phyloP scores from a whole-genome alignment of 2,113 vertebrate genomes.

The Actenoides lindsayi region DNA sequence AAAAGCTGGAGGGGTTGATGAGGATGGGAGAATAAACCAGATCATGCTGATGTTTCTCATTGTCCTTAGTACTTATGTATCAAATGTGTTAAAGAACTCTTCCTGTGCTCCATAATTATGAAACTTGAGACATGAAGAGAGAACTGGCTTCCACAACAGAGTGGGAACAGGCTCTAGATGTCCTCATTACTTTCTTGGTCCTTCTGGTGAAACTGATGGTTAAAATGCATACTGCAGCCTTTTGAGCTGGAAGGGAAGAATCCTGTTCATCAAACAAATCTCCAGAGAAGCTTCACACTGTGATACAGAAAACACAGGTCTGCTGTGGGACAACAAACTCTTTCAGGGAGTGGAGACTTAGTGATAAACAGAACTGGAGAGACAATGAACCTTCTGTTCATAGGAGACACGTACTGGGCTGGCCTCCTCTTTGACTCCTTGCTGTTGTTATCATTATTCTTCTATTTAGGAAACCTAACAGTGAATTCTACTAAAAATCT shows the following conservation, averaged over 20 bases:
- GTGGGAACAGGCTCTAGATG: not conserved
- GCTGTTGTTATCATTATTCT: not conserved
- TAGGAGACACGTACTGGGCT: not conserved
- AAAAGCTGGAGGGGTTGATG: not conserved
- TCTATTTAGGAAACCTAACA: not conserved
- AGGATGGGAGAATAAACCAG: not conserved
- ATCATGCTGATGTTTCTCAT: not conserved
- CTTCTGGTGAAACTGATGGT: not conserved
- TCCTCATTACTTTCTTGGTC: not conserved
- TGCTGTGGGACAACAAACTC: constrained; percentile 14
- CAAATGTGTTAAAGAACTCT: not conserved
- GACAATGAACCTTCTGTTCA: constrained; percentile 12
- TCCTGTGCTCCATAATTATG: not conserved
- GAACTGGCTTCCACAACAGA: not conserved
- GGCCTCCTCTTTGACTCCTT: not conserved
- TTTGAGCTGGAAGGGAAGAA: not conserved
- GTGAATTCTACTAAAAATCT: not conserved
- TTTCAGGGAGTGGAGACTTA: not conserved
- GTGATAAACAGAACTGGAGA: not conserved
- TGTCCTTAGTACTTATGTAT: not conserved
- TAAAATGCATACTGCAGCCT: not conserved
- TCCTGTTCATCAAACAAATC: not conserved
- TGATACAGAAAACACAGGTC: not conserved
- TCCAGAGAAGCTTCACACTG: constrained; percentile 17
- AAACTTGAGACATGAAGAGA: not conserved